These are phyloP conservation scores for Heliconius eleuchia DNA, from an alignment of 1,140 invertebrate species.

Conservation along the genomic window DNA sequence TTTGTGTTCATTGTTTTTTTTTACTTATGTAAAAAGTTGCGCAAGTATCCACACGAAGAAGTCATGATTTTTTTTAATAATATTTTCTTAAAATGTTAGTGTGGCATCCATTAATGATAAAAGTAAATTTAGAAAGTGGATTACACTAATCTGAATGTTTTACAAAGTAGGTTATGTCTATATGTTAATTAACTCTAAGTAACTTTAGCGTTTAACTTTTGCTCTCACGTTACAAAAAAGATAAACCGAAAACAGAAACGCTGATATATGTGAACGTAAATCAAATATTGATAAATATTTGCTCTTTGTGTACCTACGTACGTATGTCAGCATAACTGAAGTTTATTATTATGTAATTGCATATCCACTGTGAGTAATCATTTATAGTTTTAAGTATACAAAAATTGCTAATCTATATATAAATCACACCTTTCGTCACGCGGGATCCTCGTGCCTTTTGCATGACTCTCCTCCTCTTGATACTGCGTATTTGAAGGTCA, in stretches of 20 bases:
- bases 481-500: no score
- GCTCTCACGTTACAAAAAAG: conserved; percentile 33
- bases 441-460: no score
- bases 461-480: no score
- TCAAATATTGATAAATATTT: neutral
- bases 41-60: neutral
- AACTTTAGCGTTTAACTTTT: conserved; percentile 22
- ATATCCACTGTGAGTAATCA: neutral
- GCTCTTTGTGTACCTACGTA: neutral
- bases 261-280: neutral
- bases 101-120: conserved; percentile 37
- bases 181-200: conserved; percentile 40
- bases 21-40: conserved; percentile 39
- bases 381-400: neutral
- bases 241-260: neutral
- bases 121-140: conserved; percentile 48
- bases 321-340: neutral
- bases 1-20: conserved; percentile 41
- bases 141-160: conserved; percentile 49
- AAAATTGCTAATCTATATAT: no score
- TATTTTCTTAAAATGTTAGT: conserved; percentile 36
- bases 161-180: conserved; percentile 45
- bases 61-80: neutral
- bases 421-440: no score
- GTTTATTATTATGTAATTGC: neutral